Evolutionary conservation across 2,888 invertebrate species (phyloP), one percentile per base, ranked within the genome.

Genomic region (Beris morrisii): DNA sequence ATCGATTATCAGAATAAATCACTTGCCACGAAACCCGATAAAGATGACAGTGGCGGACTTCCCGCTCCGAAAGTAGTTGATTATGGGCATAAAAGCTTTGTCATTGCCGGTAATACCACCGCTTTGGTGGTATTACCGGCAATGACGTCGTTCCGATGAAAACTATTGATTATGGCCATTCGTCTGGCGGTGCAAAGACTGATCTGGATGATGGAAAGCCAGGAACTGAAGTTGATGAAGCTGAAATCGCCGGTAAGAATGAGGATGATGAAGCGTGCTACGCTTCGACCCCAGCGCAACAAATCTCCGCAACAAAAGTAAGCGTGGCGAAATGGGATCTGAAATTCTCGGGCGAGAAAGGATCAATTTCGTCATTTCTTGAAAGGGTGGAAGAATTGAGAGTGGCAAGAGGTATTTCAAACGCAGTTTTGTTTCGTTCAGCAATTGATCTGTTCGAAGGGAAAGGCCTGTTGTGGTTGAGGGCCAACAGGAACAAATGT

Each of bases 91-190:
- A 87, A 86, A 69, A 76, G 31, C 38, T n/a, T n/a, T n/a, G n/a
- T n/a, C n/a, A n/a, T n/a, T n/a, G n/a, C n/a, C n/a, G n/a, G n/a
- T n/a, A n/a, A n/a, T n/a, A n/a, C n/a, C n/a, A n/a, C n/a, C n/a
- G n/a, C n/a, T n/a, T n/a, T n/a, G 50, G 50, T 6, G 12, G 32
- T 28, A 9, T 13, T 44, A 28, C 15, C 5, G 11, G 12, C 4
- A 30, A 12, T 55, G 83, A 85, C 69, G 84, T 87, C 71, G 86
- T 86, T 75, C 87, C 88, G 28, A 83, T 87, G 5, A 85, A 87
- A 74, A 87, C 85, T 71, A 87, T 89, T 79, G 89, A 90, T 76
- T 90, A 90, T 76, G 86, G 87, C 70, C 89, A 90, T 75, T 84
- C 77, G 46, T 76, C 78, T 2, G 31, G 31, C 31, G 31, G n/a